phyloP scores from a whole-genome alignment of 2,797 vertebrate genomes.

The Prionace glauca region DNA sequence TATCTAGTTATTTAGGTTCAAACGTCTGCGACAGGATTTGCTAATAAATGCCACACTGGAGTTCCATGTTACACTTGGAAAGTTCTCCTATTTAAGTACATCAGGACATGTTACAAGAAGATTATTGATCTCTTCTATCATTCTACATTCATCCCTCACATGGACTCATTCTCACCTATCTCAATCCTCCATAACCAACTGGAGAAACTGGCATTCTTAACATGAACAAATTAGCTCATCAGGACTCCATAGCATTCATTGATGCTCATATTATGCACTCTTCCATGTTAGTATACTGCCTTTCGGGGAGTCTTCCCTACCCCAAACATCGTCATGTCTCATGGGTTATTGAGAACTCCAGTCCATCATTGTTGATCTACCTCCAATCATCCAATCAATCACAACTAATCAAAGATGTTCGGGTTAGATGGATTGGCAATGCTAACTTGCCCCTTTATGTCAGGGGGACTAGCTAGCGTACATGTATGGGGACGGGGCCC shows the following conservation, averaged over 20 bases:
- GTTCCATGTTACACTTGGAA: not conserved
- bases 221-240: not conserved
- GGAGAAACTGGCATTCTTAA: not conserved
- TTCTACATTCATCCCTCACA: not conserved
- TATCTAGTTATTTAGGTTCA: not conserved
- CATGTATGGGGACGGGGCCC: too few species aligned
- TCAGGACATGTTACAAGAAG: not conserved
- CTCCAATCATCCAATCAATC: constrained; percentile 4
- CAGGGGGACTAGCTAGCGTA: too few species aligned
- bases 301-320: not conserved
- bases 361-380: not conserved
- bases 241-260: not conserved
- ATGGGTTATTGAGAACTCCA: not conserved
- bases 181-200: not conserved
- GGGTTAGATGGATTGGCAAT: too few species aligned
- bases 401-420: too few species aligned
- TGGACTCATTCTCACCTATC: not conserved
- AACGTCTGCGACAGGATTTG: not conserved
- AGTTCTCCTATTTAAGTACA: not conserved
- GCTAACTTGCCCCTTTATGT: too few species aligned
- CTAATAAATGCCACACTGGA: not conserved
- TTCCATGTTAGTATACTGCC: not conserved
- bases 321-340: too few species aligned
- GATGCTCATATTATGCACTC: not conserved
- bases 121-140: not conserved